These are phyloP conservation scores for Apistogramma diplotaenia DNA, from an alignment of 2,113 vertebrate species.

Conservation along the genomic window DNA sequence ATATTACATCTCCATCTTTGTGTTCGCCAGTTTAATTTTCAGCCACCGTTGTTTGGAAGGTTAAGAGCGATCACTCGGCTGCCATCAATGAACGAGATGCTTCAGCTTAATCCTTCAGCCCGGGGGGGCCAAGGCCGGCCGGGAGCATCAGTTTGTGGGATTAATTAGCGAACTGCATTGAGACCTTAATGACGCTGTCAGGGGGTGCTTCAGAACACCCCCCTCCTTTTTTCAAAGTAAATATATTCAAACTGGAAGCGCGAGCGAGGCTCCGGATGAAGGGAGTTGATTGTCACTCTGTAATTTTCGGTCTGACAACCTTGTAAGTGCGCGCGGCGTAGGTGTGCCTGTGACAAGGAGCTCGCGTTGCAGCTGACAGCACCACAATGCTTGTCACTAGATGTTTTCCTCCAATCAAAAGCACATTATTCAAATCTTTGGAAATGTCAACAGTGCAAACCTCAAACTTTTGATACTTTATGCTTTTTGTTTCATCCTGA, in stretches of 20 bases:
- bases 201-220: background rate
- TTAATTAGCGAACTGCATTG: slow-evolving; percentile 44
- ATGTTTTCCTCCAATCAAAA: slow-evolving; percentile 53
- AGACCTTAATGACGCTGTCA: slow-evolving; percentile 31
- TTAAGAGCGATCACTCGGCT: slow-evolving; percentile 37
- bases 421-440: slow-evolving; percentile 47
- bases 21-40: background rate
- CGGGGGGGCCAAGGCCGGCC: background rate
- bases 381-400: slow-evolving; percentile 58
- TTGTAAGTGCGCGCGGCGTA: slow-evolving; percentile 59
- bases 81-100: slow-evolving; percentile 6
- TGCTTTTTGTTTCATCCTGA: background rate
- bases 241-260: slow-evolving; percentile 37
- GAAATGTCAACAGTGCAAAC: slow-evolving; percentile 51
- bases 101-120: slow-evolving; percentile 9
- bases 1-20: background rate
- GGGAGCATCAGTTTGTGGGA: background rate
- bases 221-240: slow-evolving; percentile 3
- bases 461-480: slow-evolving; percentile 34
- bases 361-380: slow-evolving; percentile 50
- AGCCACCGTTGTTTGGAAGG: slow-evolving; percentile 34
- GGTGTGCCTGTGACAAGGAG: slow-evolving; percentile 51
- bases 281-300: slow-evolving; percentile 56
- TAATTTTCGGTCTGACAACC: slow-evolving; percentile 65
- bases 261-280: slow-evolving; percentile 17